phyloP scores from a whole-genome alignment of 1,140 invertebrate genomes.

The Calycopis cecrops region DNA sequence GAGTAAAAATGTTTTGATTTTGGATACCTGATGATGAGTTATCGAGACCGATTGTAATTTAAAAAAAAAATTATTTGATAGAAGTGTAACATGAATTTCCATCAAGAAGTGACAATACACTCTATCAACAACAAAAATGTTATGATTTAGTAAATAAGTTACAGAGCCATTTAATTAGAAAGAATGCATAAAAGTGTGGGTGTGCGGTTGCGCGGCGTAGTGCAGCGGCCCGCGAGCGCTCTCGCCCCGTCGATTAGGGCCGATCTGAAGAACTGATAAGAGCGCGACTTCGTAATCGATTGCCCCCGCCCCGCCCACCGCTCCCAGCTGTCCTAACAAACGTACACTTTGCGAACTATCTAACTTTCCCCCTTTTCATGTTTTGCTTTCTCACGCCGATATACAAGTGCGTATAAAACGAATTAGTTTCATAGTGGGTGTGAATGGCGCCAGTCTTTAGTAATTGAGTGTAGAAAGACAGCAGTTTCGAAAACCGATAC shows the following conservation, averaged over 20 bases:
- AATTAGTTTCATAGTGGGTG: no score
- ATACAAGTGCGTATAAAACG: neutral
- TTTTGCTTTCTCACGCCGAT: neutral
- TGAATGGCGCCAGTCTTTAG: no score
- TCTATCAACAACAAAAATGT: no score
- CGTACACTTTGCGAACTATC: neutral
- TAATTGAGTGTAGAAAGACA: no score
- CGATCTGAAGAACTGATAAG: conserved; percentile 1
- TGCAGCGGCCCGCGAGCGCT: neutral
- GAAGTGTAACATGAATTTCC: no score
- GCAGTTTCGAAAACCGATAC: no score
- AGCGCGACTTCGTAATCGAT: conserved; percentile 3
- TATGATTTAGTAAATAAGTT: no score
- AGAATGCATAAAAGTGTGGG: neutral
- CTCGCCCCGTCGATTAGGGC: neutral
- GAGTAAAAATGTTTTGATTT: no score
- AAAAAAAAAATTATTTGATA: no score
- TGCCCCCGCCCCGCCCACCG: neutral
- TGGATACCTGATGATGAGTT: no score
- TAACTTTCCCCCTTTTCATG: neutral
- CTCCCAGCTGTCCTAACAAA: conserved; percentile 2
- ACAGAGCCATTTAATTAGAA: neutral
- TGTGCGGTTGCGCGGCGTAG: neutral
- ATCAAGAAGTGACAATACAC: no score
- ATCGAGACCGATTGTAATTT: no score